Conservation (phyloP, 1,140 invertebrate genomes). For the Triops cancriformis region DNA sequence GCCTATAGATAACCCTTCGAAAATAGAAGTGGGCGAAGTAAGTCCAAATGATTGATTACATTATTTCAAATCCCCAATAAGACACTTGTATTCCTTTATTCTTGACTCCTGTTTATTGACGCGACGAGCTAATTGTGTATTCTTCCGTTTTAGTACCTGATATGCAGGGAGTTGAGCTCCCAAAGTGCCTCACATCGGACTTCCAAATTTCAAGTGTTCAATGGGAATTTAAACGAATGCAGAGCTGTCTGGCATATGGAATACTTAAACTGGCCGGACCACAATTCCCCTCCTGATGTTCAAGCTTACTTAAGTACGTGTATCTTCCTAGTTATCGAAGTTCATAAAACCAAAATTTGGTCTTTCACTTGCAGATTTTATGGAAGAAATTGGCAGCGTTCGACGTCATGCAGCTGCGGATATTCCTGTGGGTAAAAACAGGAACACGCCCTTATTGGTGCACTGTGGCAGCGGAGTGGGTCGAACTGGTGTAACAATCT, state of each 20-base stretch:
- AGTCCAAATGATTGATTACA: not conserved
- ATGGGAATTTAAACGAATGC: conserved; percentile 45
- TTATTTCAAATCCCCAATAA: no score
- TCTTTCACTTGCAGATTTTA: conserved; percentile 49
- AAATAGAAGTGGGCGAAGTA: conserved; percentile 1
- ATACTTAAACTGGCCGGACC: conserved; percentile 66
- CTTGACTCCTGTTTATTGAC: not conserved
- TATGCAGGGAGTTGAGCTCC: conserved; percentile 32
- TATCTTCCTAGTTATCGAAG: conserved; percentile 29
- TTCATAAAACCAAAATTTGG: not conserved
- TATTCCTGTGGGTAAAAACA: conserved; percentile 55
- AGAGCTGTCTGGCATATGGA: conserved; percentile 71
- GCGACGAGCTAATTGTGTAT: not conserved
- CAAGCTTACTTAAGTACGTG: conserved; percentile 54
- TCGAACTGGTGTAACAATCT: conserved; percentile 63
- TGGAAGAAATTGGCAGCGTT: conserved; percentile 76
- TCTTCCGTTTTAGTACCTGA: not conserved
- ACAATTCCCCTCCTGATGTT: conserved; percentile 54
- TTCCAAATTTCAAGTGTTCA: conserved; percentile 49
- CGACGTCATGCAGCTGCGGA: conserved; percentile 59
- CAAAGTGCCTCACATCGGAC: conserved; percentile 52
- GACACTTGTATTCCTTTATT: no score
- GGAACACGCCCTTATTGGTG: conserved; percentile 58
- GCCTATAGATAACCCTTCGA: not conserved
- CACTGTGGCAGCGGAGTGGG: conserved; percentile 62